Evolutionary conservation across 2,113 vertebrate genomes (phyloP).

Genomic region (Scomber colias): DNA sequence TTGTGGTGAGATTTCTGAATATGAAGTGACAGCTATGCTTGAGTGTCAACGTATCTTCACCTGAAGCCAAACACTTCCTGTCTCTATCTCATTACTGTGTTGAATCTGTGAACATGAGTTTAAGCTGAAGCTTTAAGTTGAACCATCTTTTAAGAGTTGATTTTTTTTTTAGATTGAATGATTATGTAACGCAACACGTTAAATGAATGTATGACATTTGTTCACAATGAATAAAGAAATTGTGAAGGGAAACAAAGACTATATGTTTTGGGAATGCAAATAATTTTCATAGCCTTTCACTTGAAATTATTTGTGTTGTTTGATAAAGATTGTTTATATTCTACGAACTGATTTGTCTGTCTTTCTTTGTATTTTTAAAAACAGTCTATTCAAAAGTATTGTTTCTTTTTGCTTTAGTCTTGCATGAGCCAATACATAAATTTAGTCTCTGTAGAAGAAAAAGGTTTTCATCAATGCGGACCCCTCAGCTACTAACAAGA

Average conservation of each 20-base stretch:
- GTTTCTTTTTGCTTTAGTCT: too few relatives aligned
- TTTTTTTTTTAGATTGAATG: neutral
- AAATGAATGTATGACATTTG: conserved; percentile 40
- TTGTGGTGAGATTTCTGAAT: neutral
- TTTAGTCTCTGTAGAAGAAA: too few relatives aligned
- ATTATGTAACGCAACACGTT: neutral
- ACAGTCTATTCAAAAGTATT: neutral
- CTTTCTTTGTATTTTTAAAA: neutral
- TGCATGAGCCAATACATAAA: too few relatives aligned
- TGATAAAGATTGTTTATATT: conserved; percentile 66
- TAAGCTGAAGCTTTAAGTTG: conserved; percentile 21
- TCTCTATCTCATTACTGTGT: neutral
- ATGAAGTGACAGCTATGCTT: neutral
- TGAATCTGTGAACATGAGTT: neutral
- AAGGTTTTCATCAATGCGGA: too few relatives aligned
- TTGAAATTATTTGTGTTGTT: conserved; percentile 47
- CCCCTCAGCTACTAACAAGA: too few relatives aligned
- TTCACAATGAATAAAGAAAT: conserved; percentile 33
- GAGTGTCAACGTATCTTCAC: neutral
- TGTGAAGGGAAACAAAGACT: conserved; percentile 22
- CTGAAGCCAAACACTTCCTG: neutral
- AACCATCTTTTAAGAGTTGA: neutral
- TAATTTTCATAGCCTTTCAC: conserved; percentile 35
- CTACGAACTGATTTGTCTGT: neutral
- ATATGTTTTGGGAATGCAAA: conserved; percentile 38